Evolutionary conservation across 2,888 invertebrate genomes (phyloP).

Genomic region (Brenthis ino): DNA sequence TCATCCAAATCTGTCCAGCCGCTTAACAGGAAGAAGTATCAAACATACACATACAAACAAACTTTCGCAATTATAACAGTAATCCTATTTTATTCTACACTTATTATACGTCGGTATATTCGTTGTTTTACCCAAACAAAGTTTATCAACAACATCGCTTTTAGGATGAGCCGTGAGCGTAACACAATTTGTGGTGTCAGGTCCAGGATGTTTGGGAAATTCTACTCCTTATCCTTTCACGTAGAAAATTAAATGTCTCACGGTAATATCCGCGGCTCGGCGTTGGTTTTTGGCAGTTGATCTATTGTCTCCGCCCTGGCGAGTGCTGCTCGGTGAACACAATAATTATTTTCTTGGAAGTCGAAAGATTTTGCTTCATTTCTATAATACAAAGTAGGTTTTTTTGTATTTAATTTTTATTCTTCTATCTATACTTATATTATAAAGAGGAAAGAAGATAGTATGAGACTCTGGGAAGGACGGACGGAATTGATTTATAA

Average conservation of each 20-base stretch:
- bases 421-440: not conserved
- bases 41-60: no score
- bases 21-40: no score
- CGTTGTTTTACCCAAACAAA: constrained; percentile 26
- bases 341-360: constrained; percentile 41
- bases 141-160: constrained; percentile 48
- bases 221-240: constrained; percentile 79
- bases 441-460: no score
- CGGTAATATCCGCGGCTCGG: constrained; percentile 70
- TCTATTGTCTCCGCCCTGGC: constrained; percentile 55
- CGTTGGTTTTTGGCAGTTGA: constrained; percentile 75
- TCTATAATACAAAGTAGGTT: not conserved
- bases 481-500: no score
- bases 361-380: no score
- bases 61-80: no score
- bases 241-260: constrained; percentile 82
- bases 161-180: constrained; percentile 53
- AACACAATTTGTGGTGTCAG: constrained; percentile 61
- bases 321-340: constrained; percentile 45
- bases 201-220: constrained; percentile 66
- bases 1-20: no score
- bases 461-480: no score
- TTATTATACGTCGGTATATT: not conserved
- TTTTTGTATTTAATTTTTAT: not conserved
- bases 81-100: not conserved